A percentile compares a stretch with the other conserved stretches of the same genome.
These are phyloP conservation scores for Drosophila nasuta DNA, from an alignment of 1,140 invertebrate genomes.

Conservation along the genomic window DNA sequence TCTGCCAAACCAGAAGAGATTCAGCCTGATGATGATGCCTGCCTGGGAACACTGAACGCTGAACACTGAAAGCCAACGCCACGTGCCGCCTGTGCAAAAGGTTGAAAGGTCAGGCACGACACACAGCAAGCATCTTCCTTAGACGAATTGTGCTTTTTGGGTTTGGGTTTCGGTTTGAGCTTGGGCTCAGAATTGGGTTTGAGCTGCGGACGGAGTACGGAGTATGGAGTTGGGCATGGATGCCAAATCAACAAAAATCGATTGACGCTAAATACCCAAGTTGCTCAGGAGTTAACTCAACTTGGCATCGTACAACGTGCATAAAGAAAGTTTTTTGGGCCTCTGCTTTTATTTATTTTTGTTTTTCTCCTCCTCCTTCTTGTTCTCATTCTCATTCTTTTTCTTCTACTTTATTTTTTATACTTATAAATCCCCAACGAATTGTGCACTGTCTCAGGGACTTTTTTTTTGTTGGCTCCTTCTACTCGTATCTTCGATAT, in stretches of 20 bases:
- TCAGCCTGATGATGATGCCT: slow-evolving; percentile 14
- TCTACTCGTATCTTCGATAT: slow-evolving; percentile 39
- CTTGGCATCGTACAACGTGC: slow-evolving; percentile 41
- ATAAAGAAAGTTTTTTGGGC: slow-evolving; percentile 46
- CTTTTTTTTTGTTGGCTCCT: slow-evolving; percentile 32
- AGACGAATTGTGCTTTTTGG: slow-evolving; percentile 15
- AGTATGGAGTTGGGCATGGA: slow-evolving; percentile 6
- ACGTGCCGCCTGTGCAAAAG: slow-evolving; percentile 72
- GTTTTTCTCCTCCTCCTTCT: slow-evolving; percentile 20
- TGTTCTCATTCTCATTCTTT: neutral
- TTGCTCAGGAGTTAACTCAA: slow-evolving; percentile 74
- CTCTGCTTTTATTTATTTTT: slow-evolving; percentile 28
- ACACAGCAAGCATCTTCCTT: neutral
- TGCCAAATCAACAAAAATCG: slow-evolving; percentile 77
- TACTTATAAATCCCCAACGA: slow-evolving; percentile 64
- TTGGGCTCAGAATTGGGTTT: slow-evolving; percentile 20
- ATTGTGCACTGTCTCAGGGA: slow-evolving; percentile 53
- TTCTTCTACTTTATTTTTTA: slow-evolving; percentile 35
- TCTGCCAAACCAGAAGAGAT: neutral
- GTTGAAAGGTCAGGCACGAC: slow-evolving; percentile 76
- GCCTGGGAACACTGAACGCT: no score
- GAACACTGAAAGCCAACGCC: slow-evolving; percentile 41
- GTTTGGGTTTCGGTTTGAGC: slow-evolving; percentile 12
- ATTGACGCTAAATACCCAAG: slow-evolving; percentile 80
- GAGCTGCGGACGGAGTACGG: slow-evolving; percentile 6